Percentiles rank a stretch among this genome's conserved stretches.
phyloP scores from a whole-genome alignment of 2,113 vertebrate genomes.

The Triplophysa tibetana region DNA sequence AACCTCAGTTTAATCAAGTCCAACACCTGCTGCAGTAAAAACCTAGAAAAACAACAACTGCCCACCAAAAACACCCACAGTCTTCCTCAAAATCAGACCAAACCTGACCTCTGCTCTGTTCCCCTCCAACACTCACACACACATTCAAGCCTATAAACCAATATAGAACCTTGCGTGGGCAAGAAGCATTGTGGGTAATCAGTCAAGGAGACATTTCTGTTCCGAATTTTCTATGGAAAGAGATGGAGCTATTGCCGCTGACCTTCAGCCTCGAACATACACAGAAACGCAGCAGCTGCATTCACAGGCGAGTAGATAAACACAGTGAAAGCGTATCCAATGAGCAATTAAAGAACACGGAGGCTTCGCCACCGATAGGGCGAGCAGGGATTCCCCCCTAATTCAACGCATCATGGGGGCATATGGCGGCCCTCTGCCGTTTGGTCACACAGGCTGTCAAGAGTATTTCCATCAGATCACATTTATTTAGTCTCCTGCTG shows the following conservation, averaged over 20 bases:
- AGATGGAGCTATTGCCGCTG: conserved; percentile 34
- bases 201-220: conserved; percentile 47
- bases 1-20: not conserved
- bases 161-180: conserved; percentile 41
- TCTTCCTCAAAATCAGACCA: not conserved
- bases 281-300: conserved; percentile 51
- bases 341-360: conserved; percentile 54
- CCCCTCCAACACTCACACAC: conserved; percentile 18
- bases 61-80: conserved; percentile 8
- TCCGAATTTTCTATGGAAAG: conserved; percentile 36
- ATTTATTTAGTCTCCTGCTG: conserved; percentile 73
- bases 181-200: conserved; percentile 47
- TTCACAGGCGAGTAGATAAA: conserved; percentile 50
- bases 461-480: conserved; percentile 77
- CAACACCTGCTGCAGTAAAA: conserved; percentile 18
- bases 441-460: conserved; percentile 62
- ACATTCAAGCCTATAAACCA: conserved; percentile 30
- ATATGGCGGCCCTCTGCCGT: conserved; percentile 49
- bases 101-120: conserved; percentile 25
- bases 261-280: conserved; percentile 53
- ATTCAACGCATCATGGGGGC: conserved; percentile 45
- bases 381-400: conserved; percentile 42
- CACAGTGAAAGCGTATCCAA: conserved; percentile 53
- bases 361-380: conserved; percentile 41
- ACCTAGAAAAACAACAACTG: not conserved